These are phyloP conservation scores for Nyctibius grandis DNA, from an alignment of 2,797 vertebrate genomes.

Conservation along the genomic window DNA sequence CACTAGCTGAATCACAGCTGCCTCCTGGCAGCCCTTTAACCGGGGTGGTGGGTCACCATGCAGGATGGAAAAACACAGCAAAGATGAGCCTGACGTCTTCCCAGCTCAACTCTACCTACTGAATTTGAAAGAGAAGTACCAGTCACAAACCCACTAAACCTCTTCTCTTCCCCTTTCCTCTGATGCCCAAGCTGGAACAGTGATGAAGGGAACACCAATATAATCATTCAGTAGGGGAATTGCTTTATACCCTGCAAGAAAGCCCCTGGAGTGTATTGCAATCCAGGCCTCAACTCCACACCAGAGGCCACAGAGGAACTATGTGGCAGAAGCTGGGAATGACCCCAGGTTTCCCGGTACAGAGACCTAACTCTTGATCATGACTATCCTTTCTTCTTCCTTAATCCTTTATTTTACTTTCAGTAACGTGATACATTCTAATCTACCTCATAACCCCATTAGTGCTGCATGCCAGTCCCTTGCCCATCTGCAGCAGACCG, in stretches of 20 bases:
- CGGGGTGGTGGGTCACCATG: rapidly evolving
- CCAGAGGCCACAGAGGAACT: background rate
- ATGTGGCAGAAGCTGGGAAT: background rate
- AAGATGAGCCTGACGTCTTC: background rate
- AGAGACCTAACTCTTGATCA: background rate
- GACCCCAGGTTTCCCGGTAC: background rate
- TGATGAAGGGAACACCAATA: background rate
- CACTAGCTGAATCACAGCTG: background rate
- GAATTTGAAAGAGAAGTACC: background rate
- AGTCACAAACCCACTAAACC: background rate
- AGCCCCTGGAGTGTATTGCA: no score
- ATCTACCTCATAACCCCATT: constrained; percentile 3
- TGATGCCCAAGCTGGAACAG: background rate
- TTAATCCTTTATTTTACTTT: constrained; percentile 5
- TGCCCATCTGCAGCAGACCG: background rate
- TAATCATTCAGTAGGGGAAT: background rate
- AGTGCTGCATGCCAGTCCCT: constrained; percentile 5
- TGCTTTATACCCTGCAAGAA: background rate
- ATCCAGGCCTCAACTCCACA: background rate
- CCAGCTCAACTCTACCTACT: background rate
- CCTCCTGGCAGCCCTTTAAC: background rate
- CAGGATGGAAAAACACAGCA: background rate
- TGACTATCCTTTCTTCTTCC: background rate
- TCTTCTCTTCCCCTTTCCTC: background rate
- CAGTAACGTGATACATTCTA: background rate